Evolutionary conservation across 2,888 invertebrate species (phyloP).

Genomic region (Agrotis exclamationis): DNA sequence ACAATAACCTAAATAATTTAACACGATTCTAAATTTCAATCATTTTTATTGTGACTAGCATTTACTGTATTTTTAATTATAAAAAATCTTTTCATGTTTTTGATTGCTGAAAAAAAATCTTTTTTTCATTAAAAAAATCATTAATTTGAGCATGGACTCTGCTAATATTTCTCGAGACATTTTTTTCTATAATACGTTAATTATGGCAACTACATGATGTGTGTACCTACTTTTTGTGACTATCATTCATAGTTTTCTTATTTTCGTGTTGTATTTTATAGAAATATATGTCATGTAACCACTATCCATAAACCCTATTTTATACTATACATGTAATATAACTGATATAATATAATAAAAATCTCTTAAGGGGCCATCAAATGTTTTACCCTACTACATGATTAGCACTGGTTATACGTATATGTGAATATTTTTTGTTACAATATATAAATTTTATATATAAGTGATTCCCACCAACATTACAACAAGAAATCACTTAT

Average conservation of each 20-base stretch:
- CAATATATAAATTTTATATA: constrained; percentile 49
- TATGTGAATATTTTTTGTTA: constrained; percentile 53
- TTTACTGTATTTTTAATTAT: too few species aligned
- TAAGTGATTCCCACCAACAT: constrained; percentile 67
- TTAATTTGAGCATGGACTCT: too few species aligned
- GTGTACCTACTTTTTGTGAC: constrained; percentile 2
- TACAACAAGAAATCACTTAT: constrained; percentile 55
- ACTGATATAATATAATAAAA: constrained; percentile 57
- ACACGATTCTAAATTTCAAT: neutral
- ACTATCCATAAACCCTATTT: constrained; percentile 42
- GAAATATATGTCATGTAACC: constrained; percentile 36
- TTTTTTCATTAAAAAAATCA: too few species aligned
- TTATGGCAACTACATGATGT: neutral
- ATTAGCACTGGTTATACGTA: constrained; percentile 62
- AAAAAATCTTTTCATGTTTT: too few species aligned
- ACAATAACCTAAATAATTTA: neutral
- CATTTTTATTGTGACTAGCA: too few species aligned
- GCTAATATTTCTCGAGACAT: neutral
- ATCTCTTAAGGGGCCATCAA: constrained; percentile 54
- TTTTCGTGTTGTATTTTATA: constrained; percentile 1
- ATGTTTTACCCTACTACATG: constrained; percentile 48
- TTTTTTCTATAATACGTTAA: neutral
- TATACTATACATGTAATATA: constrained; percentile 55
- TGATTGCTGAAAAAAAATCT: too few species aligned
- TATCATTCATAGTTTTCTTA: neutral